phyloP scores from a whole-genome alignment of 2,888 invertebrate species.

The Amorpha juglandis region DNA sequence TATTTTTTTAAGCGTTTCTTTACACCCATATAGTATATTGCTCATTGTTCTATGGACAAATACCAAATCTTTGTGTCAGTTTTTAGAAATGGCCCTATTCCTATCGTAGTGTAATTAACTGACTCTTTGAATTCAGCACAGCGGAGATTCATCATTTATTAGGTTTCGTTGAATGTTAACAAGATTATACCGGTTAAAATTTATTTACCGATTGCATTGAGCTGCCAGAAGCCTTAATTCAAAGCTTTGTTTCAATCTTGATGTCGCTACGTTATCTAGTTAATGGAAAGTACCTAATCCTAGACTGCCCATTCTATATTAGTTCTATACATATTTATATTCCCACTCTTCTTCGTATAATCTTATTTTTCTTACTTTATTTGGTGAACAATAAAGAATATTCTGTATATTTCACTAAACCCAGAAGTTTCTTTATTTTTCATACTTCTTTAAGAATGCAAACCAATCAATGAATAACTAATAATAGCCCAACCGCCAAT shows the following conservation, averaged over 20 bases:
- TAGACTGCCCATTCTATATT: neutral
- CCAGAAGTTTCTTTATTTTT: no score
- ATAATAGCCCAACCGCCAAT: no score
- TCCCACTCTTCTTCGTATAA: no score
- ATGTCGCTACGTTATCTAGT: neutral
- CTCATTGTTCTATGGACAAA: neutral
- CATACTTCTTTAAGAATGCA: no score
- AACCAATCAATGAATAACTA: no score
- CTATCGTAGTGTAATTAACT: neutral
- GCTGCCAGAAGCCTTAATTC: neutral
- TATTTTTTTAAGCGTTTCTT: no score
- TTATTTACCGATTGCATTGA: constrained; percentile 12
- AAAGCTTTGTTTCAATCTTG: constrained; percentile 23
- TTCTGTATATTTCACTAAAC: no score
- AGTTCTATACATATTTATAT: no score
- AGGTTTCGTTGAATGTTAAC: constrained; percentile 22
- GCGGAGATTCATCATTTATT: constrained; percentile 16
- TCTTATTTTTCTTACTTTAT: no score
- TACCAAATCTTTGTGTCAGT: neutral
- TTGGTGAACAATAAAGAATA: no score
- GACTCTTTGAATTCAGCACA: constrained; percentile 10
- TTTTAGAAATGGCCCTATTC: neutral
- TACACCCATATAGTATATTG: no score
- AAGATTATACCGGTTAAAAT: constrained; percentile 12
- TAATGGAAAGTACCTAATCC: neutral